Evolutionary conservation across 2,113 vertebrate species (phyloP).

Genomic region (Eolophus roseicapilla): DNA sequence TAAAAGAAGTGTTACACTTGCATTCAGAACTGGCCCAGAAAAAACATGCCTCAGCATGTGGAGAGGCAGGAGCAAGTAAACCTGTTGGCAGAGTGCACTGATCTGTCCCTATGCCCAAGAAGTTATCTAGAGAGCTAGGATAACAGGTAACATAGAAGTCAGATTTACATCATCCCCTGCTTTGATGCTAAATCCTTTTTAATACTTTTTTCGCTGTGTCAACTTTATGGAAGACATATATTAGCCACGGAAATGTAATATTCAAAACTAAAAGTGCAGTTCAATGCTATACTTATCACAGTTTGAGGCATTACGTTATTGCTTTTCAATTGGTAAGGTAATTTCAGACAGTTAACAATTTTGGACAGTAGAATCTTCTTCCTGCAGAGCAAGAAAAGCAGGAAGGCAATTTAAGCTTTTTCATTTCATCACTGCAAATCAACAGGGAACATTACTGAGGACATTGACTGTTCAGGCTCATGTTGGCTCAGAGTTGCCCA

Average conservation of each 20-base stretch:
- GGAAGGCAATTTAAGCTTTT: background rate
- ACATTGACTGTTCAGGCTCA: background rate
- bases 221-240: background rate
- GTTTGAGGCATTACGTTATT: background rate
- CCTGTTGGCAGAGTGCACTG: background rate
- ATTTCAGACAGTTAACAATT: constrained; percentile 4
- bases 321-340: background rate
- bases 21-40: background rate
- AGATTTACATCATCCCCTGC: background rate
- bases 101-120: background rate
- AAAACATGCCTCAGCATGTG: background rate
- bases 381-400: background rate
- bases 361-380: background rate
- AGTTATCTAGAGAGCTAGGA: background rate
- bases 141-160: background rate
- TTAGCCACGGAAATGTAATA: background rate
- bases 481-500: background rate
- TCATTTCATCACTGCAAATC: background rate
- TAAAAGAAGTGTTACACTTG: background rate
- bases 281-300: background rate
- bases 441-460: background rate
- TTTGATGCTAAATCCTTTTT: background rate
- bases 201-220: background rate
- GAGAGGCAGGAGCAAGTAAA: background rate
- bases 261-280: background rate